A percentile compares a stretch with the other conserved stretches of the same genome.
These are phyloP conservation scores for Ophion ventricosus DNA, from an alignment of 2,888 invertebrate genomes.

Conservation along the genomic window DNA sequence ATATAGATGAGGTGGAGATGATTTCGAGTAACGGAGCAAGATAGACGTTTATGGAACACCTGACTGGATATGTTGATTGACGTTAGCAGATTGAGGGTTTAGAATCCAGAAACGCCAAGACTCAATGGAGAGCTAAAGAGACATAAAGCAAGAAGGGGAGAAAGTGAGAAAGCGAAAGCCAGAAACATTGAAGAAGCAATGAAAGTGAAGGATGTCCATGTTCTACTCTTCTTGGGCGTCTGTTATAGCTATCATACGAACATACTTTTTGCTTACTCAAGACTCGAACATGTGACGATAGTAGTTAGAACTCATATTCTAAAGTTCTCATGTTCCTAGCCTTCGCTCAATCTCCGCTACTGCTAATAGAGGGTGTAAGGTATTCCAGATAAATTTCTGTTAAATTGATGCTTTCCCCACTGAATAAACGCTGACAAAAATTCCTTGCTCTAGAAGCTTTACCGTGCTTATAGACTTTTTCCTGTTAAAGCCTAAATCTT, in stretches of 20 bases:
- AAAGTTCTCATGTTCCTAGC: conserved; percentile 50
- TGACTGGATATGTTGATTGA: conserved; percentile 69
- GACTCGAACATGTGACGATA: conserved; percentile 39
- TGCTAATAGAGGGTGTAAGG: conserved; percentile 20
- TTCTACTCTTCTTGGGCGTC: conserved; percentile 48
- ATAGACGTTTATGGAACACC: conserved; percentile 62
- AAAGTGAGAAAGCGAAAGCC: not conserved
- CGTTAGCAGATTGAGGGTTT: conserved; percentile 67
- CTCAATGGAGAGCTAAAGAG: not conserved
- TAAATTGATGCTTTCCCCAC: conserved; percentile 12
- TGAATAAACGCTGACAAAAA: conserved; percentile 4
- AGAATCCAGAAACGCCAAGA: conserved; percentile 51
- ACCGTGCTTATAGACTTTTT: conserved; percentile 28
- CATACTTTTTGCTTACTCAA: not conserved
- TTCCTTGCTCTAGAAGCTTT: not conserved
- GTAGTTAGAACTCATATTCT: conserved; percentile 47
- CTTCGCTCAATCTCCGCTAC: conserved; percentile 11
- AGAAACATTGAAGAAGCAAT: conserved; percentile 21
- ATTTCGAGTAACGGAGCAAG: conserved; percentile 59
- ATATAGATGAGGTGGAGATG: conserved; percentile 40
- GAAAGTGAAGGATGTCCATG: conserved; percentile 45
- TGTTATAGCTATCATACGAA: not conserved
- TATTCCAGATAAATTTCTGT: conserved; percentile 21
- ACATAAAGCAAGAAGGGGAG: too few relatives aligned
- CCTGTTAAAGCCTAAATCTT: not conserved